Evolutionary conservation across 1,140 invertebrate genomes (phyloP), one percentile per base, ranked within the genome.

Genomic region (Neoseiulus cucumeris): DNA sequence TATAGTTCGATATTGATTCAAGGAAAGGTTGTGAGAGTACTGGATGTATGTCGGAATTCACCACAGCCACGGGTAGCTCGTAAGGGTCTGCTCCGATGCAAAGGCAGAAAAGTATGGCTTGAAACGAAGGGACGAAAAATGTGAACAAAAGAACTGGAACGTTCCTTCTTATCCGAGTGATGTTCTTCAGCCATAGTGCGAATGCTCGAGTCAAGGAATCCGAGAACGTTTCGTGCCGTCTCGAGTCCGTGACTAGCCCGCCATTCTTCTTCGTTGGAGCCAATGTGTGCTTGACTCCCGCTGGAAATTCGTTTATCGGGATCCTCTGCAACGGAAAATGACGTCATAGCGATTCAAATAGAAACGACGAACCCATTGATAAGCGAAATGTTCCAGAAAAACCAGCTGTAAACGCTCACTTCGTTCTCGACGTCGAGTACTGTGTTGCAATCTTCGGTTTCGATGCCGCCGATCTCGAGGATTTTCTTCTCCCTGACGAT

Each of bases 91-190:
- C 81, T 67, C 91, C 92, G 70, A 95, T 91, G 25, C 91, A 88
- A 69, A 93, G 75, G 76, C 91, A 95, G 79, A 96, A 95, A 6
- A 94, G 80, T 65, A 92, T 86, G n/a, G 90, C 89, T 79, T 95
- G 89, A 76, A 89, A 84, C 2, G 91, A 86, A 33, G 91, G 91
- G 70, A 95, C 76, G 9, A 85, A 84, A 72, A 94, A 91, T 71
- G 93, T 89, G 76, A 96, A 94, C 59, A 76, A 59, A 14, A 78
- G 67, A 66, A 78, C 44, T 6, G 69, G 69, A 29, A 68, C 51
- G 47, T 70, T 70, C 33, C 69, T 64, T 17, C 66, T 59, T 33
- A 70, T 51, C 51, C 69, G 69, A 39, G 33, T 39, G 4, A 39
- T 39, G 33, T 39, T 39, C 33, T 39, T 39, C 33, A 6, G 4